Evolutionary conservation across 2,888 invertebrate species (phyloP).

Genomic region (Nezara viridula): DNA sequence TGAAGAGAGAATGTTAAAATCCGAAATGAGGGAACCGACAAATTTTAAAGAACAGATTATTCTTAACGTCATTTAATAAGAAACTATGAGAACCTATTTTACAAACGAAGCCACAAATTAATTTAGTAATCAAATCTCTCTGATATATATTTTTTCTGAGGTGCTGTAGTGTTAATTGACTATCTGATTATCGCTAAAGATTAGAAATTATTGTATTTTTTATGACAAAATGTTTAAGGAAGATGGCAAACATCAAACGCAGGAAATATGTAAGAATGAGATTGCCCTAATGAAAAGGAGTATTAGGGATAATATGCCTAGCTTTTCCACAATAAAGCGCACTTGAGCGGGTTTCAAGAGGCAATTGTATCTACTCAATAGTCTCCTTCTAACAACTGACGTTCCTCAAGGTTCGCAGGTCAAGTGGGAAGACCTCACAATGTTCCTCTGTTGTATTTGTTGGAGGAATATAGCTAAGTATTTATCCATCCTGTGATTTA

Average conservation of each 20-base stretch:
- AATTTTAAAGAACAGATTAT: too few species aligned
- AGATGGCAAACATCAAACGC: neutral
- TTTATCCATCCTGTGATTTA: neutral
- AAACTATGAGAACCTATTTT: too few species aligned
- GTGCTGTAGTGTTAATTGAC: too few species aligned
- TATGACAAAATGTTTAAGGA: too few species aligned
- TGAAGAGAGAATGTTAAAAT: too few species aligned
- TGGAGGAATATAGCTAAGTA: neutral
- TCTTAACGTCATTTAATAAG: too few species aligned
- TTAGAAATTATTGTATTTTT: too few species aligned
- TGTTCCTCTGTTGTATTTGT: neutral
- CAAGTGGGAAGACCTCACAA: neutral
- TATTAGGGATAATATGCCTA: neutral
- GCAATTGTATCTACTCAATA: neutral
- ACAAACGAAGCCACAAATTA: too few species aligned
- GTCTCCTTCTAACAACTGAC: neutral
- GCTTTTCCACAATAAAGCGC: slow-evolving; percentile 14
- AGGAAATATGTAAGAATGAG: neutral
- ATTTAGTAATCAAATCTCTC: too few species aligned
- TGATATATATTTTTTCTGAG: too few species aligned
- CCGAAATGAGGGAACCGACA: too few species aligned
- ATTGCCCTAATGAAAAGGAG: neutral
- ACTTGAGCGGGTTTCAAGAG: neutral
- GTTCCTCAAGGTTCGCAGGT: neutral
- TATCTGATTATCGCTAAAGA: too few species aligned